Conservation (phyloP, 1,140 invertebrate species). For the Branchinecta lindahli region DNA sequence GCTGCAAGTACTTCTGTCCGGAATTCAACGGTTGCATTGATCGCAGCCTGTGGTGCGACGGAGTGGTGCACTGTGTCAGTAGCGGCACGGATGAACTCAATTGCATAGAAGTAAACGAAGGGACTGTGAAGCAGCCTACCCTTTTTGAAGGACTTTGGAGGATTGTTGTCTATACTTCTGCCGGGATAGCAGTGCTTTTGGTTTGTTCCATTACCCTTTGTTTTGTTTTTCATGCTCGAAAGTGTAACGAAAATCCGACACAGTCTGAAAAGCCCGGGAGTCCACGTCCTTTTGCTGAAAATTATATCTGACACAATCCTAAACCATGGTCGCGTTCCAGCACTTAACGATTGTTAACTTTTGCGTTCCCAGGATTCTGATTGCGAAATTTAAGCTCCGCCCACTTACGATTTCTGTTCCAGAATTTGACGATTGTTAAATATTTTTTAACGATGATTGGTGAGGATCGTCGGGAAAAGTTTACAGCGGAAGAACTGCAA, state of each 20-base stretch:
- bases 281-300: neutral
- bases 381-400: too few species aligned
- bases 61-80: neutral
- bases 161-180: neutral
- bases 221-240: neutral
- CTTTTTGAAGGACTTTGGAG: neutral
- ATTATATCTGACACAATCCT: neutral
- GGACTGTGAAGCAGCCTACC: neutral
- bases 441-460: too few species aligned
- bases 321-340: too few species aligned
- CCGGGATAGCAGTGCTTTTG: neutral
- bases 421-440: too few species aligned
- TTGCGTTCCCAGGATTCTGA: too few species aligned
- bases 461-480: too few species aligned
- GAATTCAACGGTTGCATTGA: conserved; percentile 1
- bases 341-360: too few species aligned
- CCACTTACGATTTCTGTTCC: too few species aligned
- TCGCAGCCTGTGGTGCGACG: neutral
- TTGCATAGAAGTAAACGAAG: neutral
- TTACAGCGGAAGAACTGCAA: too few species aligned
- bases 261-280: neutral
- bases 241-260: neutral
- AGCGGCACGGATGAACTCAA: neutral
- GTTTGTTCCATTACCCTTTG: neutral
- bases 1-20: neutral